A percentile compares a stretch with the other conserved stretches of the same genome.
These are phyloP conservation scores for Linepithema humile DNA, from an alignment of 1,140 invertebrate genomes.

Conservation along the genomic window DNA sequence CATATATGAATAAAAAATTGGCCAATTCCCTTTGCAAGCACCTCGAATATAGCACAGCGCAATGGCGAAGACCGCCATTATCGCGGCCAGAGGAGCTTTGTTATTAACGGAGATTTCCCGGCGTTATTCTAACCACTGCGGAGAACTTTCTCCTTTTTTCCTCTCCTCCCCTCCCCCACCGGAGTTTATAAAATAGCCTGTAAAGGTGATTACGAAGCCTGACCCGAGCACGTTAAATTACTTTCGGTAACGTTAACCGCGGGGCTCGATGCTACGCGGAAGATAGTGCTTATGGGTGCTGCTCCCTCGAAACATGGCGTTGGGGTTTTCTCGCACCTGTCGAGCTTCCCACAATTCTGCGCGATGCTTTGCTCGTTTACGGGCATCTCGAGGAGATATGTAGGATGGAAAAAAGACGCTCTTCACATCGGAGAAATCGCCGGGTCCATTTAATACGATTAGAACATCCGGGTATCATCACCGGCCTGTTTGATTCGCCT, in stretches of 20 bases:
- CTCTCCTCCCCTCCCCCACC: background rate
- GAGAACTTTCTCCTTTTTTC: background rate
- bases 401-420: conserved; percentile 28
- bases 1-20: conserved; percentile 29
- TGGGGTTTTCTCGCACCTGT: conserved; percentile 66
- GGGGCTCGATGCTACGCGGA: conserved; percentile 59
- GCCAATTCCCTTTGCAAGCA: background rate
- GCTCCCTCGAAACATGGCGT: conserved; percentile 48
- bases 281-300: conserved; percentile 67
- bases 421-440: conserved; percentile 62
- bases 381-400: conserved; percentile 59
- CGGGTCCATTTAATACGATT: conserved; percentile 72
- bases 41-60: conserved; percentile 36
- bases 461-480: conserved; percentile 68
- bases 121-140: conserved; percentile 31
- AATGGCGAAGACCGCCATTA: conserved; percentile 30
- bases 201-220: conserved; percentile 68
- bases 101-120: conserved; percentile 51
- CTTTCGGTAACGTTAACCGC: conserved; percentile 70
- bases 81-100: background rate
- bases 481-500: conserved; percentile 70
- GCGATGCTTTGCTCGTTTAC: conserved; percentile 64
- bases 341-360: conserved; percentile 71
- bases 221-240: conserved; percentile 68
- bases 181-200: conserved; percentile 32